Evolutionary conservation across 2,888 invertebrate species (phyloP).

Genomic region (Mechanitis messenoides): DNA sequence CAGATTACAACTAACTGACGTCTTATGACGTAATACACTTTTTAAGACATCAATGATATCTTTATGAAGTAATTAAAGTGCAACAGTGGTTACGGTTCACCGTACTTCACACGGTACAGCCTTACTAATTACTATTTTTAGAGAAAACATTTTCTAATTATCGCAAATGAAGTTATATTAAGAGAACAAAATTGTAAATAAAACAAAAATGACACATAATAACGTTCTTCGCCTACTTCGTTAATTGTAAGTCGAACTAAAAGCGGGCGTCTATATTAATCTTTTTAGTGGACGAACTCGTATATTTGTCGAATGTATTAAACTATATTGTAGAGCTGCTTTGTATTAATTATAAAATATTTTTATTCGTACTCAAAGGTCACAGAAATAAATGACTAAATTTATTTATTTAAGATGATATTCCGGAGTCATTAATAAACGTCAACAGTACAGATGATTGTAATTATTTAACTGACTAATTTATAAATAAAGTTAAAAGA

Average conservation of each 20-base stretch:
- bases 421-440: too few relatives aligned
- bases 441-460: too few relatives aligned
- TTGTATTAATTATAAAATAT: constrained; percentile 21
- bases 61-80: constrained; percentile 20
- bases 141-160: too few relatives aligned
- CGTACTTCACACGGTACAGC: constrained; percentile 16
- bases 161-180: too few relatives aligned
- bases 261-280: neutral
- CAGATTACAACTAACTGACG: constrained; percentile 39
- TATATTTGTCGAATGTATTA: constrained; percentile 16
- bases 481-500: too few relatives aligned
- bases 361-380: constrained; percentile 23
- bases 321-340: constrained; percentile 21
- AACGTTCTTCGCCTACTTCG: too few relatives aligned
- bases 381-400: neutral
- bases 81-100: constrained; percentile 12
- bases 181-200: too few relatives aligned
- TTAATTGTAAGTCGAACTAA: neutral
- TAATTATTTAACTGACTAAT: too few relatives aligned
- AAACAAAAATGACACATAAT: too few relatives aligned
- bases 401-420: neutral
- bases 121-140: too few relatives aligned
- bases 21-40: constrained; percentile 38
- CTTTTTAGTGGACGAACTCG: neutral
- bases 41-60: constrained; percentile 22